phyloP scores from a whole-genome alignment of 2,797 vertebrate species.

The Neosilurus hyrtlii region DNA sequence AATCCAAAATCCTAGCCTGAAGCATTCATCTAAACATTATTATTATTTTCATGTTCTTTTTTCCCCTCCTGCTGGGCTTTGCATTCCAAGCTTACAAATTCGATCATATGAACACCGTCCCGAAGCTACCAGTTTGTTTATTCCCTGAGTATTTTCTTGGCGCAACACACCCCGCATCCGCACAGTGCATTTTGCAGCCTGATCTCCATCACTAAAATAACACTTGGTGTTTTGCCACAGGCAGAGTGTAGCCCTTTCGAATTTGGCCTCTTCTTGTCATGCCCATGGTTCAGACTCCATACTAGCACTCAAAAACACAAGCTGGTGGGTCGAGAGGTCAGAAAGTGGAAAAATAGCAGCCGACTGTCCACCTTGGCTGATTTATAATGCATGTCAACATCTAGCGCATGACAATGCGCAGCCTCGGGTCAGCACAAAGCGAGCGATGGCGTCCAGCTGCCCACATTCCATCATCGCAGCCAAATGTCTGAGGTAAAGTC shows the following conservation, averaged over 20 bases:
- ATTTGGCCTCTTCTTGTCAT: conserved; percentile 28
- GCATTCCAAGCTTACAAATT: conserved; percentile 7
- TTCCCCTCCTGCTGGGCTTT: conserved; percentile 4
- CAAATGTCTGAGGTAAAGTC: conserved; percentile 23
- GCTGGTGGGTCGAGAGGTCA: conserved; percentile 61
- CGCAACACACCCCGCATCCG: background rate
- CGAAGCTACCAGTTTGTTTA: background rate
- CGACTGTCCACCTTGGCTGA: conserved; percentile 70
- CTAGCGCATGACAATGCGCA: conserved; percentile 61
- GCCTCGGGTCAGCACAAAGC: conserved; percentile 58
- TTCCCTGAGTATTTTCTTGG: conserved; percentile 13
- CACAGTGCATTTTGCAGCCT: background rate
- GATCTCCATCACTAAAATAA: conserved; percentile 27
- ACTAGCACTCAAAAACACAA: conserved; percentile 44
- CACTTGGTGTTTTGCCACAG: conserved; percentile 33
- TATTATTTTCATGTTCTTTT: background rate
- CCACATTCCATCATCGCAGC: conserved; percentile 47
- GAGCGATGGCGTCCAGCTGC: conserved; percentile 45
- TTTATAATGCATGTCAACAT: conserved; percentile 74
- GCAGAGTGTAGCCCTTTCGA: background rate
- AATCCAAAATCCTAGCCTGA: background rate
- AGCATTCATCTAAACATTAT: conserved; percentile 14
- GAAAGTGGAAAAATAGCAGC: conserved; percentile 70
- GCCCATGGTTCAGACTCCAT: conserved; percentile 36
- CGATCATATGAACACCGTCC: conserved; percentile 9